Evolutionary conservation across 2,797 vertebrate genomes (phyloP).

Genomic region (Eulemur rubriventer): DNA sequence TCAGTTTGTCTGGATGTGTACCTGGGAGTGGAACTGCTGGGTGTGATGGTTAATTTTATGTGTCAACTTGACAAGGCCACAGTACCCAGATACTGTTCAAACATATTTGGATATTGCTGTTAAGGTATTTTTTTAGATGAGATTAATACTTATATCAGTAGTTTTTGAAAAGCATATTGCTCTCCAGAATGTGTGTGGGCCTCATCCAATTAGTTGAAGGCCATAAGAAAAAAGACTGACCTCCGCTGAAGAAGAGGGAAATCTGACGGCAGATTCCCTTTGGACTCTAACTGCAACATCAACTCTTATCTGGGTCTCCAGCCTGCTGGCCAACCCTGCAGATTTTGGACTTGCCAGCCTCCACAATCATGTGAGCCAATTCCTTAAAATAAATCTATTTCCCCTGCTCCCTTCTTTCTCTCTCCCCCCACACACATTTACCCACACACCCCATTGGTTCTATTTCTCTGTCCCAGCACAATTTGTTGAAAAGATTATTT

Average conservation of each 20-base stretch:
- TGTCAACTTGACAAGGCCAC: neutral
- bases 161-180: neutral
- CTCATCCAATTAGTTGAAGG: neutral
- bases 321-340: neutral
- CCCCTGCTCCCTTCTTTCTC: neutral
- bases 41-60: neutral
- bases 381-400: constrained; percentile 14
- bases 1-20: neutral
- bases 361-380: neutral
- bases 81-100: neutral
- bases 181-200: neutral
- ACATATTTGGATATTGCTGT: neutral
- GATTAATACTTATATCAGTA: neutral
- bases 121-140: constrained; percentile 3
- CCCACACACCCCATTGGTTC: neutral
- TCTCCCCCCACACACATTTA: neutral
- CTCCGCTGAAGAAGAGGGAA: neutral
- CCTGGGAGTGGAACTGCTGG: neutral
- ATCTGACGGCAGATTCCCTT: neutral
- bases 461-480: neutral
- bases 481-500: neutral
- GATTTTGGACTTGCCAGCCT: neutral
- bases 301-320: neutral
- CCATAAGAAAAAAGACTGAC: neutral
- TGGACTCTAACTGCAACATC: neutral